Conservation (phyloP, 2,888 invertebrate species). For the Acrocyrtus sp. region DNA sequence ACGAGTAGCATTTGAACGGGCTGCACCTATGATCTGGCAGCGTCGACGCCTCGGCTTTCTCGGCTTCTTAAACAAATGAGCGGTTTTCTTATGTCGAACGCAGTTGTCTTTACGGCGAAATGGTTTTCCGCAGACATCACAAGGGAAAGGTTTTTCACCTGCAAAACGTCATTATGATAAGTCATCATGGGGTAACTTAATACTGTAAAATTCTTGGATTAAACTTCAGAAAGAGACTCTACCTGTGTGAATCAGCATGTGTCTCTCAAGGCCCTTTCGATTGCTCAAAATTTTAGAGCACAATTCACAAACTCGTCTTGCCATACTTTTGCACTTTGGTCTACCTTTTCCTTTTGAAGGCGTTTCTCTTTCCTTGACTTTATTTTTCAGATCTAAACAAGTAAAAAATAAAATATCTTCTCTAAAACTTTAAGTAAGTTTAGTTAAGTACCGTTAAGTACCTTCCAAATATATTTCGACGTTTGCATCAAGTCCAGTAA, state of each 20-base stretch:
- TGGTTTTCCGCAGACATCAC: conserved; percentile 32
- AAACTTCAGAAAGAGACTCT: too few relatives aligned
- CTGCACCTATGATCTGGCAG: too few relatives aligned
- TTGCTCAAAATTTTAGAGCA: conserved; percentile 40
- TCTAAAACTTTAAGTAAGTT: background rate
- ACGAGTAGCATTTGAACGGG: too few relatives aligned
- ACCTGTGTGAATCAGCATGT: conserved; percentile 47
- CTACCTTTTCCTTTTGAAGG: conserved; percentile 5
- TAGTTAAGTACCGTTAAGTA: background rate
- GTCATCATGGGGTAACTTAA: background rate
- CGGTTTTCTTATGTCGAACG: conserved; percentile 39
- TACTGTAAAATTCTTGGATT: too few relatives aligned
- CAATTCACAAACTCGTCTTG: conserved; percentile 22
- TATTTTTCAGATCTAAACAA: background rate
- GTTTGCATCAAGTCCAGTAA: background rate
- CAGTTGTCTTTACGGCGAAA: conserved; percentile 42
- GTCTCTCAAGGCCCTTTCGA: conserved; percentile 32
- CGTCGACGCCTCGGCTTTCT: conserved; percentile 28
- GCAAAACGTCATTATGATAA: background rate
- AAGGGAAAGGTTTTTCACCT: conserved; percentile 40
- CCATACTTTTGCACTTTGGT: conserved; percentile 11
- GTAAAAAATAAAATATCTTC: background rate
- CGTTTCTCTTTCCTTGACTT: background rate
- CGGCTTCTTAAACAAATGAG: conserved; percentile 40
- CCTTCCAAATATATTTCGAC: conserved; percentile 19